Percentiles rank a stretch among this genome's conserved stretches.
Evolutionary conservation across 1,140 invertebrate genomes (phyloP).

Genomic region (Mizuhopecten yessoensis): DNA sequence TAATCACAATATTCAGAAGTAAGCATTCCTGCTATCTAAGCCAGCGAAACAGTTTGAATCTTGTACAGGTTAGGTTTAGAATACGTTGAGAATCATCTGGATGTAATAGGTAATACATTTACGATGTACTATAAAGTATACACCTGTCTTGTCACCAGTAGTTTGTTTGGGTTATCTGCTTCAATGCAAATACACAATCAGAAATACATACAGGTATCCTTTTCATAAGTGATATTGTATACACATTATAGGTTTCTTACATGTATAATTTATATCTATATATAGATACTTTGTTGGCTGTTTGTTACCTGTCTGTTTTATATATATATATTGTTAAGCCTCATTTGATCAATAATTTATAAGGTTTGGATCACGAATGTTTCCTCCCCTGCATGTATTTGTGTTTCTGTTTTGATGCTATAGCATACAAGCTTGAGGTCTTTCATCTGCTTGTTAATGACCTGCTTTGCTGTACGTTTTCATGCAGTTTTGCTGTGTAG

Average conservation of each 20-base stretch:
- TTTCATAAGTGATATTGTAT: too few relatives aligned
- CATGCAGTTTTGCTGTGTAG: too few relatives aligned
- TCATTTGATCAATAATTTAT: too few relatives aligned
- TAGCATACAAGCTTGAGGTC: background rate
- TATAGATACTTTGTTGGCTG: too few relatives aligned
- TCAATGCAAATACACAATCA: too few relatives aligned
- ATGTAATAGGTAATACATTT: background rate
- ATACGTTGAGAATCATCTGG: background rate
- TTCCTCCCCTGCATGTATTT: background rate
- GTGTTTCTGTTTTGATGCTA: background rate
- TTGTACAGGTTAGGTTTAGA: background rate
- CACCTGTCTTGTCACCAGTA: background rate
- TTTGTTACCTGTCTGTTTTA: too few relatives aligned
- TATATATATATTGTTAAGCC: too few relatives aligned
- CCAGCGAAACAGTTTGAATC: constrained; percentile 22
- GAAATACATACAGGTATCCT: too few relatives aligned
- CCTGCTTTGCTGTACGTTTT: too few relatives aligned
- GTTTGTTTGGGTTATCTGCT: background rate
- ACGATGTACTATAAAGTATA: background rate
- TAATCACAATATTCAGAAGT: background rate
- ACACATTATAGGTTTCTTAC: too few relatives aligned
- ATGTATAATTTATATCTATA: too few relatives aligned
- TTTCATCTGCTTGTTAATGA: background rate
- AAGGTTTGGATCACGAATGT: background rate
- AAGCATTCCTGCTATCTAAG: background rate